Evolutionary conservation across 2,797 vertebrate species (phyloP).

Genomic region (Schizopygopsis pylzovi): DNA sequence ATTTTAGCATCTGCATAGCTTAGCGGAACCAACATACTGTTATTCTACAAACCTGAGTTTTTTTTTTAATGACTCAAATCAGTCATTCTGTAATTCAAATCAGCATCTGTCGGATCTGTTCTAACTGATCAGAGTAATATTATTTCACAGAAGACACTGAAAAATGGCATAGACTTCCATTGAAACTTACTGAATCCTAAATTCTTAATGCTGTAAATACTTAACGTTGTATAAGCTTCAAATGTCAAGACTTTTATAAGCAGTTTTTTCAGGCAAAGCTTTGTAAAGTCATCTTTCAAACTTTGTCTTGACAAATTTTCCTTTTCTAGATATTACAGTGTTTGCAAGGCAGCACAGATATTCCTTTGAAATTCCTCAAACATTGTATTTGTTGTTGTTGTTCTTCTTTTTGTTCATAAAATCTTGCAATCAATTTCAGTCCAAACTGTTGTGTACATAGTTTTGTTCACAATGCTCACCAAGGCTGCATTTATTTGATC

Average conservation of each 20-base stretch:
- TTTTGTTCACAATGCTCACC: not conserved
- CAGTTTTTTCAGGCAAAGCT: not conserved
- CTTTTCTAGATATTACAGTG: not conserved
- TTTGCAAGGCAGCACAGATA: not conserved
- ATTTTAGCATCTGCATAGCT: not conserved
- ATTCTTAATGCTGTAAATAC: not conserved
- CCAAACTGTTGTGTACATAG: not conserved
- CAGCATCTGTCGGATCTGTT: slow-evolving; percentile 1
- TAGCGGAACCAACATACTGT: not conserved
- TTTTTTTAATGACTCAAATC: not conserved
- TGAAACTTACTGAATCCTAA: not conserved
- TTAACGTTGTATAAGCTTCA: not conserved
- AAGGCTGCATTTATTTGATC: not conserved
- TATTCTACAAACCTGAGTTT: not conserved
- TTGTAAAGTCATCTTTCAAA: not conserved
- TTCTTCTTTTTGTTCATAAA: not conserved
- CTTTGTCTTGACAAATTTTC: not conserved
- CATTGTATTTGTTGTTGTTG: not conserved
- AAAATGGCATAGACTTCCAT: not conserved
- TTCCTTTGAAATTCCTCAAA: not conserved
- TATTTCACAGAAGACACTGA: not conserved
- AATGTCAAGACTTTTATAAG: not conserved
- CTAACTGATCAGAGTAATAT: not conserved
- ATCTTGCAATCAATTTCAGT: not conserved
- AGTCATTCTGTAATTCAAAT: not conserved